phyloP scores from a whole-genome alignment of 1,140 invertebrate genomes.

The Euwallacea similis region DNA sequence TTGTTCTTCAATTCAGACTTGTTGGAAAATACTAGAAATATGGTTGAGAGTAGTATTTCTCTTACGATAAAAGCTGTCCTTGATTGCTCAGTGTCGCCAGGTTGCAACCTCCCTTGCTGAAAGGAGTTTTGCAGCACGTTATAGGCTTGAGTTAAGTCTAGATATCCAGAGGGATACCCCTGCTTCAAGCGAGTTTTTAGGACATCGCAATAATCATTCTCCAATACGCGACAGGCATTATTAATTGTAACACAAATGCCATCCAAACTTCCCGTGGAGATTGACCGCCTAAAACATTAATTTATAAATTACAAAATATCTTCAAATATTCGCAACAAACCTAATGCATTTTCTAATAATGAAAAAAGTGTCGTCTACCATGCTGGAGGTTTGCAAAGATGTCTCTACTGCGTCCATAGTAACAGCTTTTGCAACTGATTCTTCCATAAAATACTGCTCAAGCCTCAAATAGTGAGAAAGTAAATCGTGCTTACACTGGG shows the following conservation, averaged over 20 bases:
- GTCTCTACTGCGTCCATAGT: slow-evolving; percentile 77
- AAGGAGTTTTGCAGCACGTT: slow-evolving; percentile 79
- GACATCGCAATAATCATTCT: slow-evolving; percentile 81
- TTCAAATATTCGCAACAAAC: slow-evolving; percentile 53
- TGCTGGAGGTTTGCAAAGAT: slow-evolving; percentile 77
- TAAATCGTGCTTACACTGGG: slow-evolving; percentile 85
- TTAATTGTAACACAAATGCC: slow-evolving; percentile 97
- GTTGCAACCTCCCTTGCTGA: slow-evolving; percentile 79
- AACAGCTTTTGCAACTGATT: slow-evolving; percentile 93
- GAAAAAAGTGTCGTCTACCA: slow-evolving; percentile 98
- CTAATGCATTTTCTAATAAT: slow-evolving; percentile 95
- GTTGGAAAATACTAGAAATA: not conserved
- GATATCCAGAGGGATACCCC: slow-evolving; percentile 85
- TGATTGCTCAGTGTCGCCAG: slow-evolving; percentile 77
- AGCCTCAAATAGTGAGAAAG: slow-evolving; percentile 88
- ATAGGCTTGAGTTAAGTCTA: slow-evolving; percentile 79
- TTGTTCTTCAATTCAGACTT: not conserved
- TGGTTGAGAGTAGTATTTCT: not conserved
- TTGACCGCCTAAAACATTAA: slow-evolving; percentile 66
- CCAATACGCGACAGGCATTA: slow-evolving; percentile 85
- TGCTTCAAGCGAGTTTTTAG: slow-evolving; percentile 75
- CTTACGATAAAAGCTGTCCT: slow-evolving; percentile 56
- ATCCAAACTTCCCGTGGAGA: slow-evolving; percentile 89
- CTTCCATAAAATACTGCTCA: slow-evolving; percentile 93
- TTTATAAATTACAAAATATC: not conserved